These are phyloP conservation scores for Agapornis canus DNA, from an alignment of 2,797 vertebrate genomes.

Conservation along the genomic window DNA sequence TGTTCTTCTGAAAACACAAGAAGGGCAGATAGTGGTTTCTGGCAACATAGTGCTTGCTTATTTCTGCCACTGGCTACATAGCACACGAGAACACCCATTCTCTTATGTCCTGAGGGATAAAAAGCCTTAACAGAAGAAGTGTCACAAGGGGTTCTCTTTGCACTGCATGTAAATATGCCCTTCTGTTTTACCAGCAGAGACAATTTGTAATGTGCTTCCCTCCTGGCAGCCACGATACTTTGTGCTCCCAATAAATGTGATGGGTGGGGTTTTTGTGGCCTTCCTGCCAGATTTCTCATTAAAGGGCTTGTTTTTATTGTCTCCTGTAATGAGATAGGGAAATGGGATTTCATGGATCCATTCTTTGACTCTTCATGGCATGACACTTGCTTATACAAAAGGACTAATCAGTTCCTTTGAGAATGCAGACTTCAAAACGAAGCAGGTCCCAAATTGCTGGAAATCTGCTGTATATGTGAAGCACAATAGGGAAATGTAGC, in stretches of 20 bases:
- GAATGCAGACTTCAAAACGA: background rate
- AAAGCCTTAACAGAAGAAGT: background rate
- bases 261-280: background rate
- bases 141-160: background rate
- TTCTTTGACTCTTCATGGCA: background rate
- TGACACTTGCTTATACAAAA: background rate
- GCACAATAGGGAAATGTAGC: background rate
- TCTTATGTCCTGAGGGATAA: background rate
- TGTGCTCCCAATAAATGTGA: background rate
- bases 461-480: background rate
- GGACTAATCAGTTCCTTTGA: background rate
- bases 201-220: background rate
- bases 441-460: background rate
- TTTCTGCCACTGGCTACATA: background rate
- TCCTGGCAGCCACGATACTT: background rate
- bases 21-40: background rate
- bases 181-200: background rate
- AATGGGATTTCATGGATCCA: slow-evolving; percentile 19
- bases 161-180: background rate
- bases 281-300: slow-evolving; percentile 18
- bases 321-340: background rate
- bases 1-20: background rate
- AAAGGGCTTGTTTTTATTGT: background rate
- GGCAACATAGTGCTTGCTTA: background rate
- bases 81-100: background rate